phyloP scores from a whole-genome alignment of 1,140 invertebrate genomes.

The Fopius arisanus region DNA sequence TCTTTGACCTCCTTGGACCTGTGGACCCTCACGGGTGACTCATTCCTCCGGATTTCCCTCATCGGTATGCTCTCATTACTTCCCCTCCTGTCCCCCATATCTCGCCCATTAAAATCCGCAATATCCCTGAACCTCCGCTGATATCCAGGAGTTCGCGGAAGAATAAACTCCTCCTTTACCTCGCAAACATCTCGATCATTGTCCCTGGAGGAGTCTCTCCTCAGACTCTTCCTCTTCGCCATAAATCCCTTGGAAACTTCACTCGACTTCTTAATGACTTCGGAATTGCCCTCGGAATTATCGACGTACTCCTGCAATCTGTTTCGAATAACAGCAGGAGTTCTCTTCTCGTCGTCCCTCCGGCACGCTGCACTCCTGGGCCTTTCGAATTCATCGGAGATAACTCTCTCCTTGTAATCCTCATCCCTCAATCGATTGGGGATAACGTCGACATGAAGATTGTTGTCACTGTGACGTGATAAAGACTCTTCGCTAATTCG shows the following conservation, averaged over 20 bases:
- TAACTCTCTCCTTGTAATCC: background rate
- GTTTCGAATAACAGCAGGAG: constrained; percentile 29
- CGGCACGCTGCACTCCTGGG: background rate
- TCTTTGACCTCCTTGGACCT: constrained; percentile 38
- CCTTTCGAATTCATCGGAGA: background rate
- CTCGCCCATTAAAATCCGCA: constrained; percentile 39
- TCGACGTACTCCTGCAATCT: constrained; percentile 32
- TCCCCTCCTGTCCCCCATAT: constrained; percentile 31
- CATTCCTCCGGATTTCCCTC: constrained; percentile 47
- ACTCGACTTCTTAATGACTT: background rate
- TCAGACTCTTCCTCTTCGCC: constrained; percentile 17
- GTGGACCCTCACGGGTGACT: constrained; percentile 51
- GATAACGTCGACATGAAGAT: constrained; percentile 40
- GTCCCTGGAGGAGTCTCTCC: constrained; percentile 15
- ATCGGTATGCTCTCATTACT: constrained; percentile 44
- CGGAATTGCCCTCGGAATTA: constrained; percentile 4
- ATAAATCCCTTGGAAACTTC: constrained; percentile 1
- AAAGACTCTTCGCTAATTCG: constrained; percentile 57
- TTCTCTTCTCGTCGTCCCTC: constrained; percentile 31
- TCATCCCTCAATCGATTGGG: constrained; percentile 44
- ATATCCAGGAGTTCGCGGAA: constrained; percentile 37
- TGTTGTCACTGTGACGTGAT: constrained; percentile 40
- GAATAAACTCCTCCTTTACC: constrained; percentile 34
- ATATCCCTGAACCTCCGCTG: constrained; percentile 47
- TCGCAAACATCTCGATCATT: constrained; percentile 36